These are phyloP conservation scores for Xenopus laevis DNA, from an alignment of 2,113 vertebrate species.

Conservation along the genomic window DNA sequence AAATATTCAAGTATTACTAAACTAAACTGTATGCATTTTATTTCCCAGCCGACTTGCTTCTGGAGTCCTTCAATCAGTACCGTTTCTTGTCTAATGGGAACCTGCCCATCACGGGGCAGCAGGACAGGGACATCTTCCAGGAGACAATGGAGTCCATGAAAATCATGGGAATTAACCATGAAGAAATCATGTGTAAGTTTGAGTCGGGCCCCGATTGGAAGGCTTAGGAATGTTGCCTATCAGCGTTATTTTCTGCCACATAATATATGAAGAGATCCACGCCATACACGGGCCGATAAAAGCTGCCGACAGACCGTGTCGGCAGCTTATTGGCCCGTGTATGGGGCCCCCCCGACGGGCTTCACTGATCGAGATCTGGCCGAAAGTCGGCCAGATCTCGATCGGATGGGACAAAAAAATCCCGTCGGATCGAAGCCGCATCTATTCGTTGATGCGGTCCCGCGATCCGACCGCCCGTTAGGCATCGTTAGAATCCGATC, in stretches of 20 bases:
- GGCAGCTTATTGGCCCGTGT: no score
- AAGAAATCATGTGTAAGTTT: constrained; percentile 77
- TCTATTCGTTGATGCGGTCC: no score
- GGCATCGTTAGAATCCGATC: no score
- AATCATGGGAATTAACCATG: constrained; percentile 81
- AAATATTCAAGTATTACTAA: background rate
- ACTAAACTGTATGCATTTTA: background rate
- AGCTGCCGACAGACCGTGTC: no score
- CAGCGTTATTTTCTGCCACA: background rate
- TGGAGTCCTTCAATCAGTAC: constrained; percentile 74
- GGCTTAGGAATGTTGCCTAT: background rate
- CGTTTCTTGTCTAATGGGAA: constrained; percentile 81
- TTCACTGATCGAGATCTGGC: no score
- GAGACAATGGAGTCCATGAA: constrained; percentile 87
- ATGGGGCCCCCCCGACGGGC: no score
- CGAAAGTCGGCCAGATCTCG: no score
- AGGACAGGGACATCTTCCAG: constrained; percentile 82
- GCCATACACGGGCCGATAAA: no score
- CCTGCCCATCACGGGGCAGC: constrained; percentile 72
- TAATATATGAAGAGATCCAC: no score
- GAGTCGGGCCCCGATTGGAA: background rate
- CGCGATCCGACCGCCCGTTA: no score
- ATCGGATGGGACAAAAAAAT: no score
- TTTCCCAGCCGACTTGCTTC: constrained; percentile 72
- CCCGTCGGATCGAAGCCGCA: no score